These are phyloP conservation scores for Marcusenius ussheri DNA, from an alignment of 2,113 vertebrate species.

Conservation along the genomic window DNA sequence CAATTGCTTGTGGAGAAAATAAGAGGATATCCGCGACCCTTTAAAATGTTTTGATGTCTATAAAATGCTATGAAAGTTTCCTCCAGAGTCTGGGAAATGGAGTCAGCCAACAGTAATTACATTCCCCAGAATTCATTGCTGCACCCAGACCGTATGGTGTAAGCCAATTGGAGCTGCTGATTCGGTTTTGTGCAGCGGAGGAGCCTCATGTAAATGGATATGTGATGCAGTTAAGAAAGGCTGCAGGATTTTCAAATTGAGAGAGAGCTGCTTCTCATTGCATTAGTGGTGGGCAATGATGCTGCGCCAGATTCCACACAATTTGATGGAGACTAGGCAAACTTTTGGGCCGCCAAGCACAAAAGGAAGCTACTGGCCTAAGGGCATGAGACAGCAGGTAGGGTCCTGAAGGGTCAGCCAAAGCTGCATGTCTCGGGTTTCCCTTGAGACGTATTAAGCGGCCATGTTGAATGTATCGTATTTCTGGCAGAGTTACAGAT, in stretches of 20 bases:
- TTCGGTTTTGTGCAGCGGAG: slow-evolving; percentile 69
- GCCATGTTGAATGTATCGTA: not conserved
- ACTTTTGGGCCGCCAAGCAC: not conserved
- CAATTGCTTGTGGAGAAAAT: slow-evolving; percentile 30
- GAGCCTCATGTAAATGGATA: slow-evolving; percentile 78
- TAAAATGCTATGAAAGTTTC: slow-evolving; percentile 69
- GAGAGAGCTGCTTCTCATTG: slow-evolving; percentile 63
- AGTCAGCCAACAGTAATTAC: slow-evolving; percentile 75
- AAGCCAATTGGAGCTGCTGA: slow-evolving; percentile 73
- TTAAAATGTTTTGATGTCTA: slow-evolving; percentile 74
- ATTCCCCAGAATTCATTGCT: slow-evolving; percentile 67
- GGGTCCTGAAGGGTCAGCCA: not conserved
- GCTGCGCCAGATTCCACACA: slow-evolving; percentile 60
- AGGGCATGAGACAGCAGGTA: not conserved
- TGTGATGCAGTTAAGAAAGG: slow-evolving; percentile 63
- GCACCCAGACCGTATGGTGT: slow-evolving; percentile 63
- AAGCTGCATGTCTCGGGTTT: not conserved
- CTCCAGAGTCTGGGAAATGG: slow-evolving; percentile 69
- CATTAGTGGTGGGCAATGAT: slow-evolving; percentile 55
- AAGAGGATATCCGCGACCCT: slow-evolving; percentile 40
- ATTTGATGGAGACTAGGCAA: slow-evolving; percentile 48
- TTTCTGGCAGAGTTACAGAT: not conserved
- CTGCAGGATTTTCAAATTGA: slow-evolving; percentile 66
- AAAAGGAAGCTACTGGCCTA: not conserved
- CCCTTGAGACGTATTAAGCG: not conserved